Evolutionary conservation across 2,113 vertebrate genomes (phyloP).

Genomic region (Zeus faber): DNA sequence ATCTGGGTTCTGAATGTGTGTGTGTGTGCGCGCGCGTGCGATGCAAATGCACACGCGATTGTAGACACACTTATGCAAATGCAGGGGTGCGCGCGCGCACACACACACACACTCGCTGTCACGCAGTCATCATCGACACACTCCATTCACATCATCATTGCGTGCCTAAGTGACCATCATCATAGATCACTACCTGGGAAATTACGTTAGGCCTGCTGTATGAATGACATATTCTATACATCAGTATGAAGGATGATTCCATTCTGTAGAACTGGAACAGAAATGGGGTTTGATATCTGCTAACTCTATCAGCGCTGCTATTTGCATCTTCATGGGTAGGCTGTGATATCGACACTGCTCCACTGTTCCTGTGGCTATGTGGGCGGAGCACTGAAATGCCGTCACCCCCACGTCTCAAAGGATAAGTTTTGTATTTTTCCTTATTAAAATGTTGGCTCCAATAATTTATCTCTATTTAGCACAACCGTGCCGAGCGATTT

Average conservation of each 20-base stretch:
- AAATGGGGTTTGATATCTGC: conserved; percentile 9
- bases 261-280: background rate
- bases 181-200: conserved; percentile 43
- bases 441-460: no score
- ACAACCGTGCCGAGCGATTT: no score
- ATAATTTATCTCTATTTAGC: no score
- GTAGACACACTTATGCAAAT: background rate
- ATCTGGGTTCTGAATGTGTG: no score
- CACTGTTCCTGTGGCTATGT: no score
- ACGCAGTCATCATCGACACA: conserved; percentile 6
- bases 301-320: conserved; percentile 18
- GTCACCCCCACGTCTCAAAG: no score
- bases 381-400: no score
- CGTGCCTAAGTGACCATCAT: conserved; percentile 30
- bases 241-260: conserved; percentile 27
- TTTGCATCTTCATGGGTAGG: conserved; percentile 15
- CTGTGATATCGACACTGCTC: no score
- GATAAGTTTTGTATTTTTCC: no score
- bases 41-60: no score
- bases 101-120: no score
- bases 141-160: conserved; percentile 53
- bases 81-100: background rate
- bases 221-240: conserved; percentile 30
- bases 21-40: no score
- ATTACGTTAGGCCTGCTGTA: conserved; percentile 30